phyloP scores from a whole-genome alignment of 1,140 invertebrate species.

The Apolygus lucorum region DNA sequence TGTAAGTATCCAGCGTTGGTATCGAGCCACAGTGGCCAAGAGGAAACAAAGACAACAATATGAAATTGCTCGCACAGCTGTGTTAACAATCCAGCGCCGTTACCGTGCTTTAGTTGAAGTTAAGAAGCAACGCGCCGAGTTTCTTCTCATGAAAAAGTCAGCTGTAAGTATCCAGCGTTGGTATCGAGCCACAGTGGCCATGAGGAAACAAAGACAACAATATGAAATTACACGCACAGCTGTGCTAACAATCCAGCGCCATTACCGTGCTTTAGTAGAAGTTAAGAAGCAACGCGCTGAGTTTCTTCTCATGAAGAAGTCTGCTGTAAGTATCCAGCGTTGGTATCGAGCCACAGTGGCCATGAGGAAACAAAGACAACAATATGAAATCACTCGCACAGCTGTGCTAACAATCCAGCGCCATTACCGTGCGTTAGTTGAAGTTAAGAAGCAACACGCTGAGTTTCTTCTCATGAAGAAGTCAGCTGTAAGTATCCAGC shows the following conservation, averaged over 20 bases:
- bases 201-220: not conserved
- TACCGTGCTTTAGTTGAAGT: not conserved
- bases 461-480: not conserved
- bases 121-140: not conserved
- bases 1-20: not conserved
- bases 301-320: not conserved
- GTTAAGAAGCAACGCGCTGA: not conserved
- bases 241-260: not conserved
- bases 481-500: not conserved
- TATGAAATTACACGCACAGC: not conserved
- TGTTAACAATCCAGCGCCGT: not conserved
- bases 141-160: not conserved
- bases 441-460: not conserved
- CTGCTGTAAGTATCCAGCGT: not conserved
- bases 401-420: not conserved
- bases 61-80: not conserved
- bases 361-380: not conserved
- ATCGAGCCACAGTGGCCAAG: not conserved
- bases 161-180: not conserved
- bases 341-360: not conserved
- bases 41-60: not conserved
- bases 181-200: not conserved
- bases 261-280: not conserved
- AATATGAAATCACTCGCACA: not conserved
- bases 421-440: not conserved